A percentile compares a stretch with the other conserved stretches of the same genome.
Conservation (phyloP, 2,888 invertebrate genomes). For the Caenorhabditis japonica region DNA sequence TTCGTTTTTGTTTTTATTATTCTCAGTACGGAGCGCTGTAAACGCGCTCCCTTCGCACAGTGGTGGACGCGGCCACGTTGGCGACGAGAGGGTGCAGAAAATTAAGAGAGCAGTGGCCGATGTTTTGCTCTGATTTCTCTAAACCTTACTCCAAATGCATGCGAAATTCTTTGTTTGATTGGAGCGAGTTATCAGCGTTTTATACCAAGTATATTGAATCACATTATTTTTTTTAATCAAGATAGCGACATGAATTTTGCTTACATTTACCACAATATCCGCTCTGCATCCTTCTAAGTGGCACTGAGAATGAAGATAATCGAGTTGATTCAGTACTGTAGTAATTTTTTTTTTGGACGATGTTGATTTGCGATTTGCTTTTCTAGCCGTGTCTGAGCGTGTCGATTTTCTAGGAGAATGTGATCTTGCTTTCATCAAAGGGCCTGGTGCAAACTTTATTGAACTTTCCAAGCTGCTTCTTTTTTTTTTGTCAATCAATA, state of each 20-base stretch:
- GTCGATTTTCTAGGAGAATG: slow-evolving; percentile 56
- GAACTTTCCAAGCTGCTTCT: no score
- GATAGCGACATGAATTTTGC: neutral
- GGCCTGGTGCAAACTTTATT: slow-evolving; percentile 32
- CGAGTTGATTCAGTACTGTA: slow-evolving; percentile 68
- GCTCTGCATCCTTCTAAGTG: slow-evolving; percentile 75
- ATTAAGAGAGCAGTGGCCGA: no score
- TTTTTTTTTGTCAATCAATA: neutral
- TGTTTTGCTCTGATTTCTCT: no score
- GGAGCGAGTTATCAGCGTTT: no score
- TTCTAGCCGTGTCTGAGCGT: slow-evolving; percentile 19
- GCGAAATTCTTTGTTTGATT: no score
- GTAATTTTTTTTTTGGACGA: slow-evolving; percentile 54
- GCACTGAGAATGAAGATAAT: slow-evolving; percentile 75
- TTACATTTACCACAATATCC: slow-evolving; percentile 72
- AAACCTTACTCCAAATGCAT: no score
- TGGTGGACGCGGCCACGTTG: no score
- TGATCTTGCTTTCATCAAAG: slow-evolving; percentile 51
- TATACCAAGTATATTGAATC: no score
- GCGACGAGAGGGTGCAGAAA: no score
- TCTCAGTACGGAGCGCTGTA: no score
- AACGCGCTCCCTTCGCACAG: no score
- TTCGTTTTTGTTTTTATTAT: no score
- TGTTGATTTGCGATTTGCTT: slow-evolving; percentile 61
- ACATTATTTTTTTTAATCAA: neutral